These are phyloP conservation scores for Drosophila parvula DNA, from an alignment of 1,140 invertebrate species.

Conservation along the genomic window DNA sequence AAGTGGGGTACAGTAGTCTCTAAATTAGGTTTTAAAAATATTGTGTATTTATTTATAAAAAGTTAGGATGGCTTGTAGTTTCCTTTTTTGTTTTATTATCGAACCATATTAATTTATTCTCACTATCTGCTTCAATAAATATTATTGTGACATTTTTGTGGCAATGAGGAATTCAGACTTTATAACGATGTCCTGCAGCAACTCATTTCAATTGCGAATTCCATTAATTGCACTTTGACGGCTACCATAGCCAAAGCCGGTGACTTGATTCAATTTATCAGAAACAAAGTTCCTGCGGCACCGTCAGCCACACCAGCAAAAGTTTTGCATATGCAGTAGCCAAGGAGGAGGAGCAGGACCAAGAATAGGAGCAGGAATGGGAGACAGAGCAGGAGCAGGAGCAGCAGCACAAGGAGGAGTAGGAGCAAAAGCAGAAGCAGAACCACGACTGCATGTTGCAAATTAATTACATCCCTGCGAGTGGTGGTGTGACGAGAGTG, in stretches of 20 bases:
- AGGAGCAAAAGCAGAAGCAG: background rate
- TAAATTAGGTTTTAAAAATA: too few relatives aligned
- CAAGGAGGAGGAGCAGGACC: background rate
- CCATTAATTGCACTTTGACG: constrained; percentile 58
- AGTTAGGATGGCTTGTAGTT: too few relatives aligned
- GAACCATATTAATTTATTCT: background rate
- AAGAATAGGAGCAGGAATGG: background rate
- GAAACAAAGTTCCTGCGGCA: constrained; percentile 12
- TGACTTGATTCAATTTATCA: constrained; percentile 64
- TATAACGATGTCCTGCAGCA: constrained; percentile 6
- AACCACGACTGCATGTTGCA: constrained; percentile 19
- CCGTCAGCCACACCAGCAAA: constrained; percentile 15
- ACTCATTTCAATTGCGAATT: constrained; percentile 61
- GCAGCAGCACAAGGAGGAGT: background rate
- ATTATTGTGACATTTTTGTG: background rate
- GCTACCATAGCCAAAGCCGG: constrained; percentile 3
- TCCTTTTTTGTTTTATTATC: background rate
- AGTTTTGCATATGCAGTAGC: constrained; percentile 45
- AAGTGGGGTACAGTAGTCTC: background rate
- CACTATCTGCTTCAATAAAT: background rate
- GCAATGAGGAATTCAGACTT: constrained; percentile 45
- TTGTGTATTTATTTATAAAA: too few relatives aligned
- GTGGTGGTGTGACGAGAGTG: constrained; percentile 12
- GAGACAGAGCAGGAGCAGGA: background rate
- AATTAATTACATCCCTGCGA: constrained; percentile 51